A percentile compares a stretch with the other conserved stretches of the same genome.
Conservation (phyloP, 2,888 invertebrate species). For the Hypena proboscidalis region DNA sequence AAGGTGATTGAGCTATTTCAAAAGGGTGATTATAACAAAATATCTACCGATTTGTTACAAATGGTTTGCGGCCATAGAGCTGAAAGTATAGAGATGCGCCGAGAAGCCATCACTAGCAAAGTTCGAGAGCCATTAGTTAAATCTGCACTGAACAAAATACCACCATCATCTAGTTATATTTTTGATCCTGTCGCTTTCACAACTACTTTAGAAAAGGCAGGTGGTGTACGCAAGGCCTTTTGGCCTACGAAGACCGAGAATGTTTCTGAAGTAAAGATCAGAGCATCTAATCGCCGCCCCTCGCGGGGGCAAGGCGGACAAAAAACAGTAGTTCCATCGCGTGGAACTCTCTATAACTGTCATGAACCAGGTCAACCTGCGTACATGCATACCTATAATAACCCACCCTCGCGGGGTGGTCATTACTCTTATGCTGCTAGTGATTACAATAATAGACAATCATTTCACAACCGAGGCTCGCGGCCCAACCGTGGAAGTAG, state of each 20-base stretch:
- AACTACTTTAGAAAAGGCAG: conserved; percentile 2
- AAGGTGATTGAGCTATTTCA: conserved; percentile 1
- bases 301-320: no score
- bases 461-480: conserved; percentile 5
- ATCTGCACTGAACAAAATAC: neutral
- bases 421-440: neutral
- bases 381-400: neutral
- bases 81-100: conserved; percentile 6
- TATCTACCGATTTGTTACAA: conserved; percentile 6
- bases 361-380: neutral
- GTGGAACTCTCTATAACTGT: neutral
- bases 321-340: conserved; percentile 3
- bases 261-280: no score
- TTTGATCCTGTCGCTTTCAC: conserved; percentile 4
- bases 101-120: conserved; percentile 2
- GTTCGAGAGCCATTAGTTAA: neutral
- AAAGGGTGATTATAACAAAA: neutral
- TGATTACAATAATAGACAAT: neutral
- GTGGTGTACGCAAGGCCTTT: conserved; percentile 6
- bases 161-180: neutral
- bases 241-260: conserved; percentile 2
- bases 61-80: conserved; percentile 11
- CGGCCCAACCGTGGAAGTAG: conserved; percentile 1
- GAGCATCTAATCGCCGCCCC: neutral
- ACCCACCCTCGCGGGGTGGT: conserved; percentile 3